Base-by-base conservation (phyloP, 2,888 invertebrate species). In the Beris chalybata region DNA sequence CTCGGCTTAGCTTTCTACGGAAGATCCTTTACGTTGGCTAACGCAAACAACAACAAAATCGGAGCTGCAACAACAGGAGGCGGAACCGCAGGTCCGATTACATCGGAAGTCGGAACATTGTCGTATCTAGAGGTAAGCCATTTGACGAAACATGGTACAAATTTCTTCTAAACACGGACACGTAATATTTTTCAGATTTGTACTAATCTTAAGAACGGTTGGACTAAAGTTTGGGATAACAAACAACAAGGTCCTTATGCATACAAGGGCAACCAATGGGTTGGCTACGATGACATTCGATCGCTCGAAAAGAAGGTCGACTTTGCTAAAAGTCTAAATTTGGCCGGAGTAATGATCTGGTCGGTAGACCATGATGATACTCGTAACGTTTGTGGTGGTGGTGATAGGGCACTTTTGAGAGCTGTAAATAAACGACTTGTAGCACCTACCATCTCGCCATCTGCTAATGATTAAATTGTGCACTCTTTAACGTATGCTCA, bases 321-420 rank as follows among this genome's bases (percentile, higher is more conserved):
- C 9, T 63, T 47, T 4, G 68, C 61, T 69, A 75, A 82, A 78
- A 69, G 76, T 66, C 54, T 74, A 71, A 71, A 80, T 70, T 72
- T 87, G 4, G 85, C 82, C 32, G 87, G 86, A 63, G 82, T 80
- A 1, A 86, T 87, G 86, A 73, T 85, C 4, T 87, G 87, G 87
- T 84, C 85, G 30, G 75, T 87, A 11, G 87, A 87, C 72, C 84
- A 84, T 0, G 87, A 87, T 65, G 87, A 87, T 73, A 84, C 85
- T 72, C 75, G 68, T 12, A 85, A 85, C 13, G 71, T 71, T 4
- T 85, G 85, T 68, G 73, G 74, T 69, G 83, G 83, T 13, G 74
- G 73, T 5, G 77, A 78, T 67, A 85, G 80, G 74, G 83, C 84
- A 5, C 75, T 87, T 2, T 71, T 86, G 52, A 81, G 72, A 30